A percentile compares a stretch with the other conserved stretches of the same genome.
These are phyloP conservation scores for Mycteria americana DNA, from an alignment of 2,797 vertebrate species.

Conservation along the genomic window DNA sequence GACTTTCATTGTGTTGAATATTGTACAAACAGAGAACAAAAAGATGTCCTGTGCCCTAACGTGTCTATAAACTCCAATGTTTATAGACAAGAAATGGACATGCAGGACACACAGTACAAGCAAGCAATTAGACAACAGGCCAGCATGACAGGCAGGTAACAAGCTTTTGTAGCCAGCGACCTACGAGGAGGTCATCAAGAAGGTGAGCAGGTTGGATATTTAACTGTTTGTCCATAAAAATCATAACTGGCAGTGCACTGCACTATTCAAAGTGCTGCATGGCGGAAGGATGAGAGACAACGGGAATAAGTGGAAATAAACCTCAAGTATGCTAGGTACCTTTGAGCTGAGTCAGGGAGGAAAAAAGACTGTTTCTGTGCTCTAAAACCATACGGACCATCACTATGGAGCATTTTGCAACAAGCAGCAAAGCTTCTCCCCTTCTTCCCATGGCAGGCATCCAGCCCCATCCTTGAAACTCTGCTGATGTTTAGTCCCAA, in stretches of 20 bases:
- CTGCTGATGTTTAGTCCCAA: neutral
- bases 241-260: neutral
- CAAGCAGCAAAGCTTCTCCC: neutral
- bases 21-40: neutral
- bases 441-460: neutral
- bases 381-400: neutral
- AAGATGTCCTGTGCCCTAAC: neutral
- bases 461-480: neutral
- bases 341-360: neutral
- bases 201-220: neutral
- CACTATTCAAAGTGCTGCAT: neutral
- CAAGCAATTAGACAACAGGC: no score
- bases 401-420: fast-evolving
- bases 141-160: neutral
- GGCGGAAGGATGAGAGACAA: neutral
- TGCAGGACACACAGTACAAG: fast-evolving
- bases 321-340: neutral
- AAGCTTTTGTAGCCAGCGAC: neutral
- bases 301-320: neutral
- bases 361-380: neutral
- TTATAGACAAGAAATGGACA: neutral
- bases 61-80: neutral
- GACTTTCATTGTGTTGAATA: neutral
- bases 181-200: neutral
- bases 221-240: neutral